phyloP scores from a whole-genome alignment of 1,140 invertebrate species.

The Acyrthosiphon pisum region DNA sequence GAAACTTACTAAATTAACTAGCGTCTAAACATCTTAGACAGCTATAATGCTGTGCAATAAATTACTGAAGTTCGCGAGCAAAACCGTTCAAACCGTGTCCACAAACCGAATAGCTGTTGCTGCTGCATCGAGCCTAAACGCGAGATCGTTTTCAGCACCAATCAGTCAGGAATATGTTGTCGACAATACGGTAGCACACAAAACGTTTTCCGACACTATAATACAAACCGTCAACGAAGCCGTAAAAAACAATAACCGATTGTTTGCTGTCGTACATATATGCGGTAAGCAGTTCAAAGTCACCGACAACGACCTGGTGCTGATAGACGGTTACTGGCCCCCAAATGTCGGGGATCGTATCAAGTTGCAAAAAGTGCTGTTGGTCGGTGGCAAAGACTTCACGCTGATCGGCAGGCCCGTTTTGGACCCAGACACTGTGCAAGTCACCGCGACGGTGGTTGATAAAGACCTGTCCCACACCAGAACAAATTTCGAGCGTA shows the following conservation, averaged over 20 bases:
- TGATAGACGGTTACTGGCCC: slow-evolving; percentile 84
- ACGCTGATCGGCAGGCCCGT: slow-evolving; percentile 84
- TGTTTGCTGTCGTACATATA: slow-evolving; percentile 87
- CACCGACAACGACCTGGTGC: slow-evolving; percentile 84
- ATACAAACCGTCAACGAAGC: slow-evolving; percentile 63
- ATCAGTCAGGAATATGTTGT: slow-evolving; percentile 45
- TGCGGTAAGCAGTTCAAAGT: slow-evolving; percentile 87
- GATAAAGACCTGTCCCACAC: slow-evolving; percentile 89
- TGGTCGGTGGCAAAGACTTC: slow-evolving; percentile 85
- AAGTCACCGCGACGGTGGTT: slow-evolving; percentile 84
- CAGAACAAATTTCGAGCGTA: slow-evolving; percentile 66
- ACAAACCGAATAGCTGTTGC: not conserved
- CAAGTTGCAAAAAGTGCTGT: slow-evolving; percentile 82
- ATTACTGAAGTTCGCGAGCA: not conserved
- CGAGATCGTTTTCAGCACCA: not conserved
- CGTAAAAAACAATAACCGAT: slow-evolving; percentile 69
- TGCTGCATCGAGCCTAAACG: not conserved
- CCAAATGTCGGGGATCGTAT: slow-evolving; percentile 84
- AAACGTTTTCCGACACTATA: slow-evolving; percentile 65
- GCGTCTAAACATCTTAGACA: not conserved
- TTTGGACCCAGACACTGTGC: slow-evolving; percentile 76
- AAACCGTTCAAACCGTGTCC: slow-evolving; percentile 1
- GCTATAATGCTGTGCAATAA: slow-evolving; percentile 42
- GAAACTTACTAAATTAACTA: not conserved
- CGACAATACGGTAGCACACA: not conserved